Conservation (phyloP, 2,888 invertebrate genomes). For the Tubulanus polymorphus region DNA sequence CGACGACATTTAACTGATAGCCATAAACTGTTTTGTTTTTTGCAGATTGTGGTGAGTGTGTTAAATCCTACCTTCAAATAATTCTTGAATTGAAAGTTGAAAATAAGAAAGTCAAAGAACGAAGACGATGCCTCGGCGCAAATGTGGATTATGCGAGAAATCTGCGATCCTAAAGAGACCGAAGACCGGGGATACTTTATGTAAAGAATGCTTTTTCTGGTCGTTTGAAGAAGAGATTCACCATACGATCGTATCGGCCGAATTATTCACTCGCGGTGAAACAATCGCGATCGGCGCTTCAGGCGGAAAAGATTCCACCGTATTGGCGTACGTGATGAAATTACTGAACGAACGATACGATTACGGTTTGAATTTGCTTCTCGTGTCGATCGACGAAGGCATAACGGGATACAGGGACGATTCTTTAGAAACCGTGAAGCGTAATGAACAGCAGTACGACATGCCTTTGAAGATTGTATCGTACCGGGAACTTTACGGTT, state of each 20-base stretch:
- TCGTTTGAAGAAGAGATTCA: constrained; percentile 95
- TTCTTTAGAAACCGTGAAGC: constrained; percentile 88
- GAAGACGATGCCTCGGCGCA: too few relatives aligned
- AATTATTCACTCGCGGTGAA: constrained; percentile 77
- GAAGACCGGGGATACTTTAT: constrained; percentile 73
- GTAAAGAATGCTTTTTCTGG: constrained; percentile 89
- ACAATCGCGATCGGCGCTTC: constrained; percentile 86
- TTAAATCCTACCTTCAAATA: too few relatives aligned
- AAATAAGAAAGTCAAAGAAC: too few relatives aligned
- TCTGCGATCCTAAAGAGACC: constrained; percentile 50
- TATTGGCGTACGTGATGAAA: constrained; percentile 89
- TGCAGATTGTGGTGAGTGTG: too few relatives aligned
- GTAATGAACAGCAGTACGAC: constrained; percentile 88
- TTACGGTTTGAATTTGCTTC: constrained; percentile 82
- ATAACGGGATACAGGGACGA: constrained; percentile 91
- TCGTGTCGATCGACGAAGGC: constrained; percentile 97
- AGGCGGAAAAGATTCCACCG: constrained; percentile 81
- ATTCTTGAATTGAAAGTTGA: too few relatives aligned
- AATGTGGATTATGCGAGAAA: constrained; percentile 31
- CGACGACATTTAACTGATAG: too few relatives aligned
- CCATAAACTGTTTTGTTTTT: too few relatives aligned
- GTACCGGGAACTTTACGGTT: constrained; percentile 90
- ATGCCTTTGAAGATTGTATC: constrained; percentile 92
- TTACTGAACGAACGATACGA: constrained; percentile 82
- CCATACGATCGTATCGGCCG: constrained; percentile 76